phyloP scores from a whole-genome alignment of 2,797 vertebrate species.

The Yasuhikotakia modesta region DNA sequence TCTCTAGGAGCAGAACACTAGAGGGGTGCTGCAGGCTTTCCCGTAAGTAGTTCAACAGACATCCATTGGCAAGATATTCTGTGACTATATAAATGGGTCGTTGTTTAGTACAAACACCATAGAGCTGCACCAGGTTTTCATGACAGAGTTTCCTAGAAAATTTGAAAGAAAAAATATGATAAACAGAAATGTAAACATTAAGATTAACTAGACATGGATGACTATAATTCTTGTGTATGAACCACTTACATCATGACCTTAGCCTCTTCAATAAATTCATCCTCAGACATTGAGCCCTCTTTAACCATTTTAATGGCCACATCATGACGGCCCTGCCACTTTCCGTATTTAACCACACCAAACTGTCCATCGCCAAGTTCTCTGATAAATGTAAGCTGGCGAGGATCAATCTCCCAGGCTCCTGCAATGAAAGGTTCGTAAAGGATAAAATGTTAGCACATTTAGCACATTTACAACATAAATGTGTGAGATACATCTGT shows the following conservation, averaged over 20 bases:
- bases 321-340: slow-evolving; percentile 92
- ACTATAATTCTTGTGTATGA: background rate
- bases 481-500: background rate
- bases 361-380: slow-evolving; percentile 95
- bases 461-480: too few relatives aligned
- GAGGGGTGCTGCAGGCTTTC: slow-evolving; percentile 83
- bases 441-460: background rate
- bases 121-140: slow-evolving; percentile 93
- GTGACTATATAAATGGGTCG: slow-evolving; percentile 97
- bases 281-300: slow-evolving; percentile 97
- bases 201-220: too few relatives aligned
- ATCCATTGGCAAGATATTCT: slow-evolving; percentile 93
- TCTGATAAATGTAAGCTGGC: slow-evolving; percentile 92
- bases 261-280: slow-evolving; percentile 97
- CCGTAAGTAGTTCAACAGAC: slow-evolving; percentile 88
- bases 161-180: slow-evolving; percentile 43
- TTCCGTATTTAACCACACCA: slow-evolving; percentile 95
- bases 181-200: slow-evolving; percentile 14
- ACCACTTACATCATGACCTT: slow-evolving; percentile 96
- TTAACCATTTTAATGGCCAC: slow-evolving; percentile 99
- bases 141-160: slow-evolving; percentile 90
- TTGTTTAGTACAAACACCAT: slow-evolving; percentile 95
- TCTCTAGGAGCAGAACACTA: slow-evolving; percentile 87
- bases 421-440: slow-evolving; percentile 71
- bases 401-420: slow-evolving; percentile 95